Conservation (phyloP, 2,797 vertebrate genomes). For the Cetoscarus ocellatus region DNA sequence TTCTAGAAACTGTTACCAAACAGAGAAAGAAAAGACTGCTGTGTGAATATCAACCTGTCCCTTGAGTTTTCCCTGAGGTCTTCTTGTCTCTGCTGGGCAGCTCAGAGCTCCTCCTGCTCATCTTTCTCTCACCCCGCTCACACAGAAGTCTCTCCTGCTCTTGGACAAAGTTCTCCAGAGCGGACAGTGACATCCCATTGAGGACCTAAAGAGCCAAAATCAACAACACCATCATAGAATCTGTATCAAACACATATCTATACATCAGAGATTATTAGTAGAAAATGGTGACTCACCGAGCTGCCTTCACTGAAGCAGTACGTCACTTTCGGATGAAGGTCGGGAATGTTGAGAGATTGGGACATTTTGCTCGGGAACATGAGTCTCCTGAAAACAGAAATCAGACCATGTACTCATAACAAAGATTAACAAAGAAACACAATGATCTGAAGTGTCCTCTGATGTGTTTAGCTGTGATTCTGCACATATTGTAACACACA, state of each 20-base stretch:
- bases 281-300: constrained; percentile 80
- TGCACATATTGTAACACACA: too few species aligned
- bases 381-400: constrained; percentile 78
- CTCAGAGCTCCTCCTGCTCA: constrained; percentile 45
- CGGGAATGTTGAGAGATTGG: constrained; percentile 85
- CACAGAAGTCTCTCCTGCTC: constrained; percentile 89
- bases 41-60: constrained; percentile 69
- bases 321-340: constrained; percentile 87
- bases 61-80: constrained; percentile 60
- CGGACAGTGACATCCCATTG: constrained; percentile 83
- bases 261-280: neutral
- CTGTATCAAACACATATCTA: neutral
- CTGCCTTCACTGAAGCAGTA: constrained; percentile 89
- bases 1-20: too few species aligned
- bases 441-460: neutral
- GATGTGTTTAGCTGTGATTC: too few species aligned
- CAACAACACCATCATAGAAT: constrained; percentile 5
- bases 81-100: constrained; percentile 38
- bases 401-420: neutral
- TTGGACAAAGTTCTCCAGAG: constrained; percentile 89
- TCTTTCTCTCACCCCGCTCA: constrained; percentile 51
- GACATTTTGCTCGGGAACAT: constrained; percentile 93
- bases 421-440: neutral
- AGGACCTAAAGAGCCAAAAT: constrained; percentile 80
- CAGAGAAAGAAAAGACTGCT: neutral